Percentiles rank a stretch among this genome's conserved stretches.
Conservation (phyloP, 1,140 invertebrate genomes). For the Popillia japonica region DNA sequence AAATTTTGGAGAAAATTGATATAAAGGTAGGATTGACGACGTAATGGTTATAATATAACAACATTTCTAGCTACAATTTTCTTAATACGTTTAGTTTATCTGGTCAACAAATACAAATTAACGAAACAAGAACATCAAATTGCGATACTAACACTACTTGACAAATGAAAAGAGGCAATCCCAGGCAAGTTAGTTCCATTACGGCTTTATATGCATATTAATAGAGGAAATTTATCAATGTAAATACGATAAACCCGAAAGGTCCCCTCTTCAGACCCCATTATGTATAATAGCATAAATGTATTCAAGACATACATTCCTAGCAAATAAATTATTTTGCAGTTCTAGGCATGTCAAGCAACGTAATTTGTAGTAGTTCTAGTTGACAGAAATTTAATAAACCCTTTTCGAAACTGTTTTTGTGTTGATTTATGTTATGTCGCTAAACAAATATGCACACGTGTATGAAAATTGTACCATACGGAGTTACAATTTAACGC, state of each 20-base stretch:
- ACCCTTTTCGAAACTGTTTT: constrained; percentile 13
- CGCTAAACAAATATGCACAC: constrained; percentile 26
- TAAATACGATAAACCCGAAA: not conserved
- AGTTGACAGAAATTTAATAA: constrained; percentile 31
- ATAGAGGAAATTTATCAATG: not conserved
- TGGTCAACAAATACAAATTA: no score
- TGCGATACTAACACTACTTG: no score
- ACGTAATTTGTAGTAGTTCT: constrained; percentile 23
- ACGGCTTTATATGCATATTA: no score
- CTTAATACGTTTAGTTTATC: no score
- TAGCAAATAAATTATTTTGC: constrained; percentile 11
- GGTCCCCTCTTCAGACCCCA: not conserved
- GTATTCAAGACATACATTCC: constrained; percentile 20
- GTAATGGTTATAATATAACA: no score
- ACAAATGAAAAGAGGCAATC: no score
- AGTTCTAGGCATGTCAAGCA: not conserved
- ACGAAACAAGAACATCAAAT: no score
- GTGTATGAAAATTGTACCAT: constrained; percentile 16
- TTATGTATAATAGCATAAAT: not conserved
- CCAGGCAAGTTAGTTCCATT: no score
- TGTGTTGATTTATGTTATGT: not conserved
- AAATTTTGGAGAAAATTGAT: no score
- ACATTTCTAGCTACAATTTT: no score
- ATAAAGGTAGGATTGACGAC: no score
- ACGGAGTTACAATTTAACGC: constrained; percentile 4